Conservation (phyloP, 2,113 vertebrate species). For the Heterochromis multidens region DNA sequence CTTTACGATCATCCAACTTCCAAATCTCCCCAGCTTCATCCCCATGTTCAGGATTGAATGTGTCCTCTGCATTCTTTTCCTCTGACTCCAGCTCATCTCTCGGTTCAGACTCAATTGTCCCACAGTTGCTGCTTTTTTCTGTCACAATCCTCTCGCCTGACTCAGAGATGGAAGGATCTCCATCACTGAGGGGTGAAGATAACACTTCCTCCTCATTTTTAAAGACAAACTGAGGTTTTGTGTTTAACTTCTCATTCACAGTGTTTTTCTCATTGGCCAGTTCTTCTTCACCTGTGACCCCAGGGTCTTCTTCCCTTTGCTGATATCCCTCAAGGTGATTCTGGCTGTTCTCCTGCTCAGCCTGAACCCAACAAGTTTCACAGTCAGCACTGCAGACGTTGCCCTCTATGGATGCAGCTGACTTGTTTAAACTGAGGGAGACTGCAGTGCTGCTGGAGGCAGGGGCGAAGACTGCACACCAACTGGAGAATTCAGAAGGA, state of each 20-base stretch:
- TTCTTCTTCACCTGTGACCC: neutral
- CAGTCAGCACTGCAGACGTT: neutral
- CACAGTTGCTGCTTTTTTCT: neutral
- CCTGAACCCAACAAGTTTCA: neutral
- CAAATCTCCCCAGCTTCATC: neutral
- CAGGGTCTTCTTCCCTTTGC: neutral
- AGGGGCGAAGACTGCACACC: neutral
- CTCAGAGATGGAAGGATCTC: neutral
- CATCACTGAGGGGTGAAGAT: neutral
- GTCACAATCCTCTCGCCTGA: neutral
- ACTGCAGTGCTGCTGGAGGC: neutral
- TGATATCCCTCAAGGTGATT: neutral
- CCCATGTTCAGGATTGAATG: neutral
- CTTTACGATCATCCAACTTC: neutral
- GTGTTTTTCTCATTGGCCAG: neutral
- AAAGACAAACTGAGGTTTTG: neutral
- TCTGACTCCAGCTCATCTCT: neutral
- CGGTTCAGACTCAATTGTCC: neutral
- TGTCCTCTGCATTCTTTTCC: neutral
- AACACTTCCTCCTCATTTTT: neutral
- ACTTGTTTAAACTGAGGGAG: neutral
- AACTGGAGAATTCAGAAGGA: neutral
- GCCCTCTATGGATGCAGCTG: constrained; percentile 42
- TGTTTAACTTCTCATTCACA: neutral
- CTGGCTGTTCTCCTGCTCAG: neutral